A percentile compares a stretch with the other conserved stretches of the same genome.
phyloP scores from a whole-genome alignment of 1,140 invertebrate genomes.

The Hycleus cichorii region DNA sequence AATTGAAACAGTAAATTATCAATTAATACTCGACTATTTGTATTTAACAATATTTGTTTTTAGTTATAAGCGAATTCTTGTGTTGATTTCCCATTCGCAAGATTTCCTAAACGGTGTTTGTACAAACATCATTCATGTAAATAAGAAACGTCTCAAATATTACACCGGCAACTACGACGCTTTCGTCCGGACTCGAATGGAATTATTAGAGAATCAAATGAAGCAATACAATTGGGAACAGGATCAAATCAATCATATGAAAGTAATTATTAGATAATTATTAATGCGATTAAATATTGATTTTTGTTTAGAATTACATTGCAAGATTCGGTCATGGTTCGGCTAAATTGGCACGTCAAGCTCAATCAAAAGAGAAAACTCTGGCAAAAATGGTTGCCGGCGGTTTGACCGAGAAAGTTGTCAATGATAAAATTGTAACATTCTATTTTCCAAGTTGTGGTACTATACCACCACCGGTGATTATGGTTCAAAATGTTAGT shows the following conservation, averaged over 20 bases:
- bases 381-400: slow-evolving; percentile 98
- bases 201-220: slow-evolving; percentile 96
- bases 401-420: slow-evolving; percentile 77
- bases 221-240: slow-evolving; percentile 99
- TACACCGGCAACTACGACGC: slow-evolving; percentile 94
- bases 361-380: slow-evolving; percentile 99
- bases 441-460: slow-evolving; percentile 98
- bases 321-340: slow-evolving; percentile 98
- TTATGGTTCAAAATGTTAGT: slow-evolving; percentile 97
- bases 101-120: slow-evolving; percentile 99
- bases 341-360: slow-evolving; percentile 95
- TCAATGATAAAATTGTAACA: slow-evolving; percentile 79
- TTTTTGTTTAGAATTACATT: slow-evolving; percentile 80
- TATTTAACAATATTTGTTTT: slow-evolving; percentile 9
- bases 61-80: slow-evolving; percentile 91
- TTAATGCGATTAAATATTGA: neutral
- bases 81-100: slow-evolving; percentile 99
- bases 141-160: slow-evolving; percentile 89
- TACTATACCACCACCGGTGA: slow-evolving; percentile 94
- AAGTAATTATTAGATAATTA: slow-evolving; percentile 49
- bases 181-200: slow-evolving; percentile 86
- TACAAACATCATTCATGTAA: slow-evolving; percentile 96
- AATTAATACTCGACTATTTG: neutral
- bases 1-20: slow-evolving; percentile 73
- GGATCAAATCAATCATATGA: slow-evolving; percentile 99